Evolutionary conservation across 1,140 invertebrate species (phyloP), one percentile per base, ranked within the genome.

Genomic region (Eriocheir sinensis): DNA sequence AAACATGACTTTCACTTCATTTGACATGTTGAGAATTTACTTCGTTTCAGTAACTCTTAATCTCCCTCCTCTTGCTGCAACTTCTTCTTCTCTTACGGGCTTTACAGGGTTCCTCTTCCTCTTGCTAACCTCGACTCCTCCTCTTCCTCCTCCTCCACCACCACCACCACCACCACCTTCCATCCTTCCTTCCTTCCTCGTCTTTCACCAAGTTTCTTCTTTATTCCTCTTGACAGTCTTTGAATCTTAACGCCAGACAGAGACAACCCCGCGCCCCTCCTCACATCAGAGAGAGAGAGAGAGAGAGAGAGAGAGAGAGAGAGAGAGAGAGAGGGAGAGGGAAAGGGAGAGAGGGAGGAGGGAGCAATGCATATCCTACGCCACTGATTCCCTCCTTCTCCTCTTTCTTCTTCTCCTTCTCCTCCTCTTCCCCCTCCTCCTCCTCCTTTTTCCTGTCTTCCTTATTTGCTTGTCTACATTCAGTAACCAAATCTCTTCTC

Each of bases 261-360:
- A 72, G n/a, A 72, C 60, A 72, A n/a, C 44, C 44, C 15, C 44
- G 15, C 44, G 15, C 15, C 30, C n/a, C 30, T 12, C 80, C 30
- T 30, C 15, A 83, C 12, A 48, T 32, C 0, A 86, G 85, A 38
- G 85, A 86, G 85, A 86, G 85, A 86, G 85, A 86, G 85, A 86
- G 85, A 86, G 85, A 86, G 85, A 86, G 85, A 86, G 34, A 86
- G 85, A 86, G 85, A 86, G 85, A 86, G 85, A 86, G 85, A 86
- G 60, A 72, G 60, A 72, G 60, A 72, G 60, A 72, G 34, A 40
- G 83, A 41, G 40, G 36, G 34, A 40, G 40, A 38, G 34, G 30
- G 60, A 40, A n/a, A 72, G 60, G 30, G 60, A 72, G 60, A 72
- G 60, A 72, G 60, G 30, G 60, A 72, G 60, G 30, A n/a, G 2